Conservation (phyloP, 2,113 vertebrate genomes). For the Erpornis zantholeuca region DNA sequence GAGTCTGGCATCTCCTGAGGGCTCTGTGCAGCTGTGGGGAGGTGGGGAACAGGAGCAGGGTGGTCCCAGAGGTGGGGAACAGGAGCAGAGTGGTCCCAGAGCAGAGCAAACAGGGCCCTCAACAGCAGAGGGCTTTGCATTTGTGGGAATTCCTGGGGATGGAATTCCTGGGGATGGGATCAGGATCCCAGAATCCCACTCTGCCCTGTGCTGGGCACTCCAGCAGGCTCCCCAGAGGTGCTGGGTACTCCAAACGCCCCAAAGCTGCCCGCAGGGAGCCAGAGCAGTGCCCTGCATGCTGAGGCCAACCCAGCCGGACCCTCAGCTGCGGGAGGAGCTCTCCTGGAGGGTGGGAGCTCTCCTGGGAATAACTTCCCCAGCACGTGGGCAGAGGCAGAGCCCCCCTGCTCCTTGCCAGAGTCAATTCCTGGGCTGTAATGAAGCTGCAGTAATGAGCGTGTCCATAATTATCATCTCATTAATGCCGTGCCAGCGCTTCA, state of each 20-base stretch:
- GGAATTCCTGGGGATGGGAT: neutral
- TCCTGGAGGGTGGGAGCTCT: fast-evolving
- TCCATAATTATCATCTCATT: neutral
- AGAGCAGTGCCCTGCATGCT: neutral
- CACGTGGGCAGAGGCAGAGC: neutral
- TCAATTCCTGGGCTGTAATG: neutral
- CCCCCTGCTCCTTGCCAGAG: fast-evolving
- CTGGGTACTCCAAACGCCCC: neutral
- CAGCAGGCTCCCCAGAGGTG: neutral
- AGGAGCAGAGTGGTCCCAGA: neutral
- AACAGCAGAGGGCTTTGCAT: neutral
- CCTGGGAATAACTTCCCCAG: neutral
- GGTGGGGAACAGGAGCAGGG: neutral
- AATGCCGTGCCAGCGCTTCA: neutral
- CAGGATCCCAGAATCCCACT: neutral
- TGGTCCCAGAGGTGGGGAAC: too few relatives aligned
- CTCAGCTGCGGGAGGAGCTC: neutral
- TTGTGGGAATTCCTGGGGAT: too few relatives aligned
- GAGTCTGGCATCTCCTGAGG: neutral
- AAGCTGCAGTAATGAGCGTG: neutral
- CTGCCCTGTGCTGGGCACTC: neutral
- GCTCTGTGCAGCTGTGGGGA: fast-evolving
- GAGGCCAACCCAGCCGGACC: neutral
- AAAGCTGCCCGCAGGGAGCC: fast-evolving
- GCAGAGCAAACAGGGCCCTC: fast-evolving